phyloP scores from a whole-genome alignment of 2,797 vertebrate species.

The Synanceia verrucosa region DNA sequence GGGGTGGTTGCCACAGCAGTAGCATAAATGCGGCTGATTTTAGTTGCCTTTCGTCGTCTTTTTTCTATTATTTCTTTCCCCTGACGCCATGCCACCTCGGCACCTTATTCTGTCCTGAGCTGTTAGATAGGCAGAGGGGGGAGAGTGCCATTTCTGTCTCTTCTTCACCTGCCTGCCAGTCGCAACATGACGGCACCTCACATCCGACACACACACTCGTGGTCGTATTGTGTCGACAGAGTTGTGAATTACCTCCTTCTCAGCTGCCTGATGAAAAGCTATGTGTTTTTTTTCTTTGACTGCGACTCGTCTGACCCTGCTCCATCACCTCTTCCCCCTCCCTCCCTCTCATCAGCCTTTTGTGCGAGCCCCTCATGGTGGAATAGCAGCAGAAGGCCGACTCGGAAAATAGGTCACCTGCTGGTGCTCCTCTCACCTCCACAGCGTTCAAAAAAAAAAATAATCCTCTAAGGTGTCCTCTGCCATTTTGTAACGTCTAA shows the following conservation, averaged over 20 bases:
- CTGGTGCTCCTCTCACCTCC: conserved; percentile 77
- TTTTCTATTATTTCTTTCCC: conserved; percentile 27
- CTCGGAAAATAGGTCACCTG: conserved; percentile 78
- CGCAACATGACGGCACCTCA: conserved; percentile 69
- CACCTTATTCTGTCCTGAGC: conserved; percentile 60
- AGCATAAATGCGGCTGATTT: conserved; percentile 61
- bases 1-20: conserved; percentile 27
- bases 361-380: conserved; percentile 66
- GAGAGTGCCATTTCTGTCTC: conserved; percentile 66
- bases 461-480: conserved; percentile 68
- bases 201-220: conserved; percentile 56
- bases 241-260: conserved; percentile 81
- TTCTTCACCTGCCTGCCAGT: conserved; percentile 66
- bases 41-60: conserved; percentile 36
- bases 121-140: conserved; percentile 49
- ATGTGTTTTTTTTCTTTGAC: conserved; percentile 77
- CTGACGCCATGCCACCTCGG: conserved; percentile 35
- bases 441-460: conserved; percentile 63
- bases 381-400: conserved; percentile 67
- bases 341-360: conserved; percentile 66
- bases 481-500: conserved; percentile 65
- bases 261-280: conserved; percentile 75
- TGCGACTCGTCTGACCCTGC: conserved; percentile 73
- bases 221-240: conserved; percentile 69
- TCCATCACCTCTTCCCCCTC: conserved; percentile 45